Conservation (phyloP, 92 coral and sea anemone species). For the Phymanthus crucifer region DNA sequence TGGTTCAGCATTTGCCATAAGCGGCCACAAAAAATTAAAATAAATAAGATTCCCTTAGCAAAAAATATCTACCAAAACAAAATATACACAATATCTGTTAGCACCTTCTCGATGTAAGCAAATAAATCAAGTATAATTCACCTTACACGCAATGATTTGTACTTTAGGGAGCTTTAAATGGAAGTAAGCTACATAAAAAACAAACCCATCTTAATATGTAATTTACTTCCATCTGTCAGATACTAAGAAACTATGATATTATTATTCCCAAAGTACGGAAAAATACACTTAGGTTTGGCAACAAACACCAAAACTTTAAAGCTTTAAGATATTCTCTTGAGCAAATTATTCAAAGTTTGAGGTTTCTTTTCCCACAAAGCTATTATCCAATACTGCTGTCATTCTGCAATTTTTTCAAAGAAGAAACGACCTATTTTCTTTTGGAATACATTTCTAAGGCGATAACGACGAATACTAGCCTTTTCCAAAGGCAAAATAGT, state of each 20-base stretch:
- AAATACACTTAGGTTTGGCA: neutral
- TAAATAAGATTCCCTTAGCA: neutral
- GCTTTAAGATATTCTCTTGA: neutral
- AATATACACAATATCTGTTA: neutral
- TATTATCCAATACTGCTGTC: neutral
- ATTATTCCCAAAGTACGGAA: neutral
- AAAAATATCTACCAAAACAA: neutral
- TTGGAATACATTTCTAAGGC: neutral
- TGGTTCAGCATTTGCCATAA: neutral
- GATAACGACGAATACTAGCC: neutral
- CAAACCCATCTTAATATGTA: neutral
- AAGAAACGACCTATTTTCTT: slow-evolving; percentile 12
- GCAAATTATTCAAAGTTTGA: neutral
- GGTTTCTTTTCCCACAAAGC: neutral
- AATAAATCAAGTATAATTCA: neutral
- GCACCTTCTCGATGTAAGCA: neutral
- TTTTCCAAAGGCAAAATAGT: neutral
- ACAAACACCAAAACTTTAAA: neutral
- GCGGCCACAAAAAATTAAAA: neutral
- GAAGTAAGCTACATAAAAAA: neutral
- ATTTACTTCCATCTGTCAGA: neutral
- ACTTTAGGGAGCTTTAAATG: neutral
- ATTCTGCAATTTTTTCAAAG: neutral
- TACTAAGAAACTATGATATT: neutral
- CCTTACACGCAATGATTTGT: neutral